Conservation (phyloP, 1,140 invertebrate genomes). For the Maniola jurtina region DNA sequence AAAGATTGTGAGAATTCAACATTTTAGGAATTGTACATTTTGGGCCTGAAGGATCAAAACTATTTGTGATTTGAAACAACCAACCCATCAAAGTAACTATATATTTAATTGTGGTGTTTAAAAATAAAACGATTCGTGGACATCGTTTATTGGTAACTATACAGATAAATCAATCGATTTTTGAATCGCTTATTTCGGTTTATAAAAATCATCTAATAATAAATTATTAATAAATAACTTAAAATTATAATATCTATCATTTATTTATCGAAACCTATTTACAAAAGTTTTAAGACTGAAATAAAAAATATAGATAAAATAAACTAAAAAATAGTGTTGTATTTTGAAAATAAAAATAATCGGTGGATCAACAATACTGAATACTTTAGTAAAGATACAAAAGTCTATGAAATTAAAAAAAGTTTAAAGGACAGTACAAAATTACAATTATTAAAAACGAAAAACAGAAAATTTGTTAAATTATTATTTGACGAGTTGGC, state of each 20-base stretch:
- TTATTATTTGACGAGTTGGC: too few relatives aligned
- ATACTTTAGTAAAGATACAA: background rate
- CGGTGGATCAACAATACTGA: background rate
- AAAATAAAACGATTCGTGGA: constrained; percentile 32
- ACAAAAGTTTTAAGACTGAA: constrained; percentile 49
- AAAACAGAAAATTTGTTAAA: background rate
- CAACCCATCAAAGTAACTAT: constrained; percentile 27
- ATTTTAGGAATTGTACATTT: too few relatives aligned
- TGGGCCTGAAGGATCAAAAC: background rate
- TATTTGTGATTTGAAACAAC: constrained; percentile 24
- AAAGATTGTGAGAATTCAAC: too few relatives aligned
- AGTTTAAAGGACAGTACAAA: background rate
- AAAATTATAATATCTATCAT: constrained; percentile 31
- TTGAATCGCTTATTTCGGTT: constrained; percentile 26
- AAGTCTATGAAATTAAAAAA: background rate
- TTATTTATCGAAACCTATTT: constrained; percentile 50
- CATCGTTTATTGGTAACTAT: constrained; percentile 62
- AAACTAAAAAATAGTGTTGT: constrained; percentile 23
- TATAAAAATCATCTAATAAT: constrained; percentile 30
- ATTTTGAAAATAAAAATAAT: constrained; percentile 10
- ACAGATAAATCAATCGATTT: constrained; percentile 32
- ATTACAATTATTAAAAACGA: background rate
- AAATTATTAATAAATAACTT: constrained; percentile 51
- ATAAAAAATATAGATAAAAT: constrained; percentile 6
- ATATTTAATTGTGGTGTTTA: constrained; percentile 23